Evolutionary conservation across 2,797 vertebrate species (phyloP), one percentile per base, ranked within the genome.

Genomic region (Sebastes minor): DNA sequence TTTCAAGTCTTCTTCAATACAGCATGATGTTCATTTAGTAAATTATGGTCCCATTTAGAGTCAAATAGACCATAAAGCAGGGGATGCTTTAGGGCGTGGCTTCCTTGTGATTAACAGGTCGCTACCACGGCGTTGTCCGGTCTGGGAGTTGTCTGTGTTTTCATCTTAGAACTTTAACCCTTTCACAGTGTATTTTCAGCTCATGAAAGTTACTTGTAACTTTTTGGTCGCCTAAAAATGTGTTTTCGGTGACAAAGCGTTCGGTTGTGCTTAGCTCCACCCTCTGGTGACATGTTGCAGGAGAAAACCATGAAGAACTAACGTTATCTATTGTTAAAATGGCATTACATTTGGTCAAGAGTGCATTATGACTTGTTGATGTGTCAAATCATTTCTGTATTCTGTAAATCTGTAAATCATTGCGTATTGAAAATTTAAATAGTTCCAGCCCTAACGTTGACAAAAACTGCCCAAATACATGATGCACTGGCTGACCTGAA

Each of bases 41-140:
- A 52, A 52, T 52, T 0, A 20, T 52, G 49, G 18, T 1, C 0
- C 49, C 20, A 0, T 52, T 52, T n/a, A 52, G 49, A 52, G 18
- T 52, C 18, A n/a, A 52, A 52, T n/a, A 52, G 46, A 9, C 46
- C 14, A 20, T n/a, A 7, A 9, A n/a, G 3, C 46, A 49, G 2
- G 42, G 0, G 1, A 42, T 16, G 38, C 14, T 46, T 46, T 46
- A 46, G 14, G 42, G 14, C 0, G 1, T 2, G 18, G 46, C 13
- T 52, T 0, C 46, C 46, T 52, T 52, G 46, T 52, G 18, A 52
- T 52, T n/a, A 0, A 4, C 18, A 52, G 46, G 16, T n/a, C 4
- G 7, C 46, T 0, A 52, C 20, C 18, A 49, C 46, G 14, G 1
- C 38, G 38, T 42, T 49, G 0, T 20, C 46, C 20, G 8, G 18